Percentiles rank a stretch among this genome's conserved stretches.
Conservation (phyloP, 2,888 invertebrate genomes). For the Melikaiella ostensackeni region DNA sequence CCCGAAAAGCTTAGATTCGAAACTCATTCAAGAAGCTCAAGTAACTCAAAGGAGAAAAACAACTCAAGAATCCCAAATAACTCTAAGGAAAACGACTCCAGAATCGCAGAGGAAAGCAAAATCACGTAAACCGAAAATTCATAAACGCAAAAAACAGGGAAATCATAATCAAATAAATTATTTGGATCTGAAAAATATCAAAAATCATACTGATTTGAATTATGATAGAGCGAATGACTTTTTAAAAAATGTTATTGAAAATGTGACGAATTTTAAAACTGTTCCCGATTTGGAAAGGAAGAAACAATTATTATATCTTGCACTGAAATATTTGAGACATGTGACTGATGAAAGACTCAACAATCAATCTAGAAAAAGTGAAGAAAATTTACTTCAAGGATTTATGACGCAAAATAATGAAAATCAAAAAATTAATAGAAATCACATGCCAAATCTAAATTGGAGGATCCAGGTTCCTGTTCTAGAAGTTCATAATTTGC, state of each 20-base stretch:
- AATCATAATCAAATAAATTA: background rate
- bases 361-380: background rate
- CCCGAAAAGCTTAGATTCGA: background rate
- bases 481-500: background rate
- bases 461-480: background rate
- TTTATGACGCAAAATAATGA: background rate
- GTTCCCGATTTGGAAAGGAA: conserved; percentile 3
- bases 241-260: background rate
- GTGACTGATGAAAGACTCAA: background rate
- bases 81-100: background rate
- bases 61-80: background rate
- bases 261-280: background rate
- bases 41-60: background rate
- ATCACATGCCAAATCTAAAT: background rate
- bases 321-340: conserved; percentile 9
- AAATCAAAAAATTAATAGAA: no score
- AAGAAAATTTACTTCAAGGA: background rate
- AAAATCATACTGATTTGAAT: background rate
- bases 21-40: background rate
- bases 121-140: background rate
- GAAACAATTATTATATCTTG: conserved; percentile 3
- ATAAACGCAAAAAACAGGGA: background rate
- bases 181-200: background rate
- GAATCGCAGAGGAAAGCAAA: background rate
- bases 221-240: conserved; percentile 10